A percentile compares a stretch with the other conserved stretches of the same genome.
Evolutionary conservation across 2,113 vertebrate species (phyloP).

Genomic region (Nothobranchius furzeri): DNA sequence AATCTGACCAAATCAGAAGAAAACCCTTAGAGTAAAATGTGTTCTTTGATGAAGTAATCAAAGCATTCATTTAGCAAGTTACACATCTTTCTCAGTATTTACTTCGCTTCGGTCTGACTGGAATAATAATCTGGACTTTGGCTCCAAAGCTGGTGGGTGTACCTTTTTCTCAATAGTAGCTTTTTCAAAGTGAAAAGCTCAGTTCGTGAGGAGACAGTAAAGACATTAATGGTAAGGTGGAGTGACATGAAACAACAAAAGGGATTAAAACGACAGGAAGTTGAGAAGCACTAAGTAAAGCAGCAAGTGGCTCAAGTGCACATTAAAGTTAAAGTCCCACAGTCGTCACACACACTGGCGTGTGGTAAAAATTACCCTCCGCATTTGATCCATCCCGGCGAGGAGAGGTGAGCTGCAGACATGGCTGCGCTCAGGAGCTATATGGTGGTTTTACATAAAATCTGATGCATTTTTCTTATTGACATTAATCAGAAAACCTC

Average conservation of each 20-base stretch:
- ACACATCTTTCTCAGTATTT: constrained; percentile 45
- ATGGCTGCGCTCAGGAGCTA: no score
- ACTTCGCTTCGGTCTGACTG: constrained; percentile 45
- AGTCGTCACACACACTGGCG: no score
- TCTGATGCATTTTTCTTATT: no score
- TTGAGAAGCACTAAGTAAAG: neutral
- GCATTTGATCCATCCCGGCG: no score
- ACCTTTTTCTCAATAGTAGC: neutral
- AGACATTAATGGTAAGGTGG: neutral
- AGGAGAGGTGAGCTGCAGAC: no score
- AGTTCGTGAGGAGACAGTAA: neutral
- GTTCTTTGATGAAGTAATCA: constrained; percentile 65
- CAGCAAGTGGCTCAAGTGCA: no score
- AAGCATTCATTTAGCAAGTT: constrained; percentile 55
- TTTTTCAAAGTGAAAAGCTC: neutral
- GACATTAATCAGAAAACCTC: no score
- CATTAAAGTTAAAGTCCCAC: no score
- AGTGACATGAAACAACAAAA: constrained; percentile 11
- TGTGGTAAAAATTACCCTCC: no score
- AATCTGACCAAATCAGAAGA: constrained; percentile 49
- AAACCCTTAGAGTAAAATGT: constrained; percentile 48
- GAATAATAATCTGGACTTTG: constrained; percentile 48
- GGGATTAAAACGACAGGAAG: constrained; percentile 2
- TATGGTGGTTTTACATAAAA: no score
- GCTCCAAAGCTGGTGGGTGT: constrained; percentile 15